Conservation (phyloP, 1,140 invertebrate genomes). For the Pectinophora gossypiella region DNA sequence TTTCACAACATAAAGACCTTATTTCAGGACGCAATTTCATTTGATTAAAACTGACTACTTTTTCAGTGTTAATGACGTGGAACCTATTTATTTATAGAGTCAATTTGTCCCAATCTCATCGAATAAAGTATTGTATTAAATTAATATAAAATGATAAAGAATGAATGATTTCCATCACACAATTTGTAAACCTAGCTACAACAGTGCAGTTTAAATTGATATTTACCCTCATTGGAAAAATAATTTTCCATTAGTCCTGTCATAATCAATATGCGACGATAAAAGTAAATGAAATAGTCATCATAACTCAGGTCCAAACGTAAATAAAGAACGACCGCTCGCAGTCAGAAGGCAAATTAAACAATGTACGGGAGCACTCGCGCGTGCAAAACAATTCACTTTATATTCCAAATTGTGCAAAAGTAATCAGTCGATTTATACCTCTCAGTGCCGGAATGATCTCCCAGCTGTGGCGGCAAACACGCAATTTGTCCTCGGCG, state of each 20-base stretch:
- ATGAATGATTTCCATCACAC: too few relatives aligned
- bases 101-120: too few relatives aligned
- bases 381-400: slow-evolving; percentile 34
- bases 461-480: slow-evolving; percentile 61
- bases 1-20: too few relatives aligned
- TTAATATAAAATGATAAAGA: too few relatives aligned
- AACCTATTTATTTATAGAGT: too few relatives aligned
- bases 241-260: not conserved
- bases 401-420: slow-evolving; percentile 52
- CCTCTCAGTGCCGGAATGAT: slow-evolving; percentile 52
- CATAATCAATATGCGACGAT: not conserved
- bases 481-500: slow-evolving; percentile 69
- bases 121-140: too few relatives aligned
- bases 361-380: slow-evolving; percentile 15
- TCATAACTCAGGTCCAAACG: not conserved
- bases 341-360: slow-evolving; percentile 19
- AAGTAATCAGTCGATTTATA: slow-evolving; percentile 67
- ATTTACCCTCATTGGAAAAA: not conserved
- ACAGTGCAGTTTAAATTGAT: too few relatives aligned
- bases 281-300: slow-evolving; percentile 1
- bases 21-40: too few relatives aligned
- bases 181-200: too few relatives aligned
- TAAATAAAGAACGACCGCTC: not conserved
- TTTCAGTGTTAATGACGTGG: too few relatives aligned
- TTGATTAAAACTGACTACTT: too few relatives aligned